Evolutionary conservation across 2,113 vertebrate species (phyloP), one percentile per base, ranked within the genome.

Genomic region (Rhinopomastus cyanomelas): DNA sequence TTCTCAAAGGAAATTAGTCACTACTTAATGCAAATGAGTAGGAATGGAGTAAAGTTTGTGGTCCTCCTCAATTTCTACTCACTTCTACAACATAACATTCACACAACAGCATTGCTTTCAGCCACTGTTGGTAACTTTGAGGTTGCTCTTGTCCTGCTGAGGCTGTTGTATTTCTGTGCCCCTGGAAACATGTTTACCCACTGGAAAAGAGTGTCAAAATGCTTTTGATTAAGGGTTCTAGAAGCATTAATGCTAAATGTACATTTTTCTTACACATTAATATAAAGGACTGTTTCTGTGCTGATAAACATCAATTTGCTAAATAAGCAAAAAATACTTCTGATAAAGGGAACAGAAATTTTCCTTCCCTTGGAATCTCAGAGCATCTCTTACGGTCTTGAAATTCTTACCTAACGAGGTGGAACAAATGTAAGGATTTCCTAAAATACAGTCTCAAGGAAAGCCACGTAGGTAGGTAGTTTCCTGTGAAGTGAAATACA

Each of bases 121-220:
- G 5, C 34, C 66, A 7, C 12, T 83, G 0, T 46, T 59, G 30
- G 4, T 34, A n/a, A 53, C 80, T 89, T n/a, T 61, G 55, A 68
- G 30, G 52, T 15, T 74, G 12, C 5, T 25, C 14, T 44, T 7
- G 0, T 59, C 74, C 91, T 32, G 7, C 32, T 46, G 48, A 91
- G 49, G 16, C 7, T 65, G 34, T 30, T 0, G 0, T 10, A 20
- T 48, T 85, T 37, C 44, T 79, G 27, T 37, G 9, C 9, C 26
- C 12, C 42, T 3, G 32, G 22, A 21, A 81, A 55, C 11, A 36
- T 69, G 11, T 29, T 7, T n/a, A 44, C n/a, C 8, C 26, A 44
- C 34, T 52, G 13, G 57, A 42, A 42, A 42, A 42, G 20, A 30
- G 2, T 10, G 6, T 51, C 22, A 82, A 74, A 86, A 55, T 25